A percentile compares a stretch with the other conserved stretches of the same genome.
These are phyloP conservation scores for Chaenocephalus aceratus DNA, from an alignment of 2,113 vertebrate genomes.

Conservation along the genomic window DNA sequence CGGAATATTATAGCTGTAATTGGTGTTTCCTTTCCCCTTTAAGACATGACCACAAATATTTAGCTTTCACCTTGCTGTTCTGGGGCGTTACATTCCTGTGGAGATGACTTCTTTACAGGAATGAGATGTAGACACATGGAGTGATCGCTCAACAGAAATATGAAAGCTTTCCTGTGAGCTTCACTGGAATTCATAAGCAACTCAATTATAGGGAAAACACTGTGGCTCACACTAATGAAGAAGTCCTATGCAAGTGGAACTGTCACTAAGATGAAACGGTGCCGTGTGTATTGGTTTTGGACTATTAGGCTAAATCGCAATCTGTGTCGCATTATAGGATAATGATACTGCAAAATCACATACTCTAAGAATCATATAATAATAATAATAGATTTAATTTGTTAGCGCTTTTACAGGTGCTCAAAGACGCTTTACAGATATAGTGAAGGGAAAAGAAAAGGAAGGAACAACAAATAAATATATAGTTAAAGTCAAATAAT, in stretches of 20 bases:
- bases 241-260: neutral
- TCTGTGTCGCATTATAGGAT: neutral
- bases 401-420: no score
- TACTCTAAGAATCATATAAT: no score
- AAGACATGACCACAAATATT: constrained; percentile 35
- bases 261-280: neutral
- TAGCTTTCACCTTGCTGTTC: neutral
- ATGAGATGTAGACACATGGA: constrained; percentile 16
- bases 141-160: constrained; percentile 13
- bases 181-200: neutral
- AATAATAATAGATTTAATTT: no score
- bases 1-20: no score
- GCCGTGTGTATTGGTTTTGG: neutral
- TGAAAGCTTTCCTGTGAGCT: neutral
- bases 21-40: no score
- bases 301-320: neutral
- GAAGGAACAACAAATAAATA: no score
- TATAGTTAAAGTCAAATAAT: no score
- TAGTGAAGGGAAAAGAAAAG: no score
- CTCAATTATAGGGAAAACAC: neutral
- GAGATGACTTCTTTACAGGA: constrained; percentile 1
- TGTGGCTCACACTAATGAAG: neutral
- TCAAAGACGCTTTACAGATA: no score
- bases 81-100: neutral
- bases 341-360: no score